A percentile compares a stretch with the other conserved stretches of the same genome.
These are phyloP conservation scores for Lasioglossum zephyrum DNA, from an alignment of 2,888 invertebrate species.

Conservation along the genomic window DNA sequence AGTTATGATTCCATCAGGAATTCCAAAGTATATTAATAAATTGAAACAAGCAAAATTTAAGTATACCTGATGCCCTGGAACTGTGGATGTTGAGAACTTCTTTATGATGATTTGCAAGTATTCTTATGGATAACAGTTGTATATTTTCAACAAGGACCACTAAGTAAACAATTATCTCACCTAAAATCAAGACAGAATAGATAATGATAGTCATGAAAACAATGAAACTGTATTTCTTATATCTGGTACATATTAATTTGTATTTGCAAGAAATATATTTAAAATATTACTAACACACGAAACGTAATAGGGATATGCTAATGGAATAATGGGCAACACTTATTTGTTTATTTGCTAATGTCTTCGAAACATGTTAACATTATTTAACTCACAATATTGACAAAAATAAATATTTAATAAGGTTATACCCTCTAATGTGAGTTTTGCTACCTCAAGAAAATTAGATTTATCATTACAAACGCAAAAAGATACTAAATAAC, in stretches of 20 bases:
- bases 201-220: background rate
- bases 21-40: background rate
- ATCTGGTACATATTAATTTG: background rate
- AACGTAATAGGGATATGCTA: background rate
- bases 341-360: background rate
- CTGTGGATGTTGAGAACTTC: conserved; percentile 23
- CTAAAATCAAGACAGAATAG: conserved; percentile 32
- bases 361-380: background rate
- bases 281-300: background rate
- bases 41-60: background rate
- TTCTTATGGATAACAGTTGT: conserved; percentile 17
- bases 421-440: conserved; percentile 22
- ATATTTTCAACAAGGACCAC: conserved; percentile 15
- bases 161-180: conserved; percentile 10
- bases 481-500: background rate
- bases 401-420: conserved; percentile 11
- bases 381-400: background rate
- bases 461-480: background rate
- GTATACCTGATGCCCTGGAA: conserved; percentile 38
- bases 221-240: background rate
- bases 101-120: conserved; percentile 15
- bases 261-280: background rate
- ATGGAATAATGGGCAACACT: background rate
- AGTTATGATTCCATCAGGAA: background rate
- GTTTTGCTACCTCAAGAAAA: background rate